phyloP scores from a whole-genome alignment of 2,888 invertebrate species.

The Polyploca ridens region DNA sequence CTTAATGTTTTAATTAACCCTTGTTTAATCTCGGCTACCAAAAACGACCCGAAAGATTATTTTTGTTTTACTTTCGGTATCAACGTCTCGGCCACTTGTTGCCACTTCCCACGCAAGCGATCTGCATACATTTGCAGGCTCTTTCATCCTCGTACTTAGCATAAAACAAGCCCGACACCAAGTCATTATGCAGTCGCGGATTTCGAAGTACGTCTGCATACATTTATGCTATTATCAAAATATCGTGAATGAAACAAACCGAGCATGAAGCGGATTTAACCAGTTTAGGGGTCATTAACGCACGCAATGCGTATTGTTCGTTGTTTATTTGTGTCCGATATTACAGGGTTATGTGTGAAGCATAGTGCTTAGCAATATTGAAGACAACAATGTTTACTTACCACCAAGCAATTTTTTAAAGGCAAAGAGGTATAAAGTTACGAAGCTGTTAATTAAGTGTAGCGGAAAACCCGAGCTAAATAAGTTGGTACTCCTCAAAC shows the following conservation, averaged over 20 bases:
- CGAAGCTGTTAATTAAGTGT: background rate
- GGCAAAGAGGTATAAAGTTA: too few species aligned
- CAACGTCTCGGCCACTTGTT: conserved; percentile 77
- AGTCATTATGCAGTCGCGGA: conserved; percentile 80
- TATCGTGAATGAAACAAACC: conserved; percentile 75
- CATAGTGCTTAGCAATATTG: background rate
- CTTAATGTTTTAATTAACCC: conserved; percentile 70
- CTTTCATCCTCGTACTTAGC: conserved; percentile 78
- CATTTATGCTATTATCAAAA: conserved; percentile 82
- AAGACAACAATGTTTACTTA: too few species aligned
- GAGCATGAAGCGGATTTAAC: conserved; percentile 71
- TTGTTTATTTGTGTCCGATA: conserved; percentile 46
- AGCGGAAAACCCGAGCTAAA: background rate
- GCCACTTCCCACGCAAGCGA: conserved; percentile 81
- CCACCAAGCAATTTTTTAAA: too few species aligned
- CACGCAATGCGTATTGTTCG: conserved; percentile 70
- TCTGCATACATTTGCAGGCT: conserved; percentile 80
- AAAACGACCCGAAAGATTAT: conserved; percentile 52
- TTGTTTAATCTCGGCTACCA: conserved; percentile 60
- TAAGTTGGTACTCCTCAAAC: background rate
- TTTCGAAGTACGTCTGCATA: conserved; percentile 77
- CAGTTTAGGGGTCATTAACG: conserved; percentile 76
- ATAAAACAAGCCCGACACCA: conserved; percentile 80
- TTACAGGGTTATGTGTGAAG: conserved; percentile 39
- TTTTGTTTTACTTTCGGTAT: conserved; percentile 56